Conservation (phyloP, 2,797 vertebrate species). For the Epinephelus malabaricus region DNA sequence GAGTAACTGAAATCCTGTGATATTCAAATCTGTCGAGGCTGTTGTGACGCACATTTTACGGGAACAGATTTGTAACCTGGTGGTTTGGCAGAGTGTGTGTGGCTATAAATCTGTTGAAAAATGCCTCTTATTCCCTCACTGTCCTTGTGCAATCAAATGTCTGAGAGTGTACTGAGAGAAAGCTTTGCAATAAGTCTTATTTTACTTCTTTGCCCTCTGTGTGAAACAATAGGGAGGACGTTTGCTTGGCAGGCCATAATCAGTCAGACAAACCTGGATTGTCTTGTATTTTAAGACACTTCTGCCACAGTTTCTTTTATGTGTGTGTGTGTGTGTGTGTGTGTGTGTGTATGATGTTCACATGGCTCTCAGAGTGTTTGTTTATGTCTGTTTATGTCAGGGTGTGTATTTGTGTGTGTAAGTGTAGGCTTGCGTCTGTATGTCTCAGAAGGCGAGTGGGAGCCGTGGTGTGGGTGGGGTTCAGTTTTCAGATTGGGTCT, state of each 20-base stretch:
- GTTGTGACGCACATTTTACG: neutral
- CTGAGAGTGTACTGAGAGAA: neutral
- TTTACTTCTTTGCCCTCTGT: conserved; percentile 22
- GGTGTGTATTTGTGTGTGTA: conserved; percentile 53
- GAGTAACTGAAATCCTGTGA: conserved; percentile 53
- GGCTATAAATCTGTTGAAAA: conserved; percentile 4
- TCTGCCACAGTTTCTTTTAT: conserved; percentile 25
- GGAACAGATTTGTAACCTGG: conserved; percentile 10
- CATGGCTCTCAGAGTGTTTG: conserved; percentile 35
- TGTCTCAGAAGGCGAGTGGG: conserved; percentile 40
- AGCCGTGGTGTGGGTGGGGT: conserved; percentile 59
- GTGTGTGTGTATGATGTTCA: neutral
- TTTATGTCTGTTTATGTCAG: conserved; percentile 38
- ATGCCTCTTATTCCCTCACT: neutral
- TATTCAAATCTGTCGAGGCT: conserved; percentile 26
- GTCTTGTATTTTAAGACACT: conserved; percentile 25
- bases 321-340: neutral
- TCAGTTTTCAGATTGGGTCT: conserved; percentile 67
- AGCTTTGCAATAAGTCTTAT: conserved; percentile 19
- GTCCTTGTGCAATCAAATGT: neutral
- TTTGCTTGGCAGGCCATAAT: conserved; percentile 37
- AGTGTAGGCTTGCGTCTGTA: conserved; percentile 40
- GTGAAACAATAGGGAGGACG: conserved; percentile 32
- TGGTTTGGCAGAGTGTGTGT: neutral
- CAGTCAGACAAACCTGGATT: conserved; percentile 48